Evolutionary conservation across 1,140 invertebrate species (phyloP), one percentile per base, ranked within the genome.

Genomic region (Drosophila varians): DNA sequence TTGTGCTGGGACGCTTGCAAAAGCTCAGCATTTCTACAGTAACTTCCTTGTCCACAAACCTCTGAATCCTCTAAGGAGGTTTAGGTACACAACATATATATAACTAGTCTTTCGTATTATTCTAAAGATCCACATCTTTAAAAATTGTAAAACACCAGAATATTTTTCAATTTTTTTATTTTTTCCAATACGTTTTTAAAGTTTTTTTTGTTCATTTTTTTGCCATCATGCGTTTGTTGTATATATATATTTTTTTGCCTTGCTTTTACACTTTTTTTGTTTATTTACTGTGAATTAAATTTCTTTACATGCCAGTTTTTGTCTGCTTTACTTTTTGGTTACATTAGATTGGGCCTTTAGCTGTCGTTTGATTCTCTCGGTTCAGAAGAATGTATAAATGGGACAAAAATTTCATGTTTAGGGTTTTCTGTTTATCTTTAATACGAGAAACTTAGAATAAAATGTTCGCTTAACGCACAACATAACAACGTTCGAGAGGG

Each of bases 121-220:
- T n/a, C n/a, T n/a, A n/a, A n/a, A n/a, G n/a, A n/a, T n/a, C n/a
- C n/a, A n/a, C n/a, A n/a, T n/a, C n/a, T n/a, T n/a, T n/a, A n/a
- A n/a, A 36, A 38, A 12, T 16, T 12, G 7, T 12, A 36, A 36
- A 14, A 36, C 4, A 12, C 4, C 34, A 14, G 3, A 12, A 6
- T 36, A 38, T 87, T 87, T 87, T 87, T 87, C 82, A 87, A 87
- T 87, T 87, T 87, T 87, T 87, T 87, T 87, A 87, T 87, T 87
- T 87, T 87, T 87, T 87, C 73, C 73, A 75, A 75, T 75, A 75
- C 26, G 61, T 75, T 75, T 75, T 72, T 72, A 34, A 70, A 42
- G 21, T 73, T 72, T 75, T 73, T 73, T 73, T 74, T 52, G 77
- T 87, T 86, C 79, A 53, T 62, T 79, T 76, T 42, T 61, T 65